phyloP scores from a whole-genome alignment of 2,113 vertebrate species.

The Spea multiplicata region DNA sequence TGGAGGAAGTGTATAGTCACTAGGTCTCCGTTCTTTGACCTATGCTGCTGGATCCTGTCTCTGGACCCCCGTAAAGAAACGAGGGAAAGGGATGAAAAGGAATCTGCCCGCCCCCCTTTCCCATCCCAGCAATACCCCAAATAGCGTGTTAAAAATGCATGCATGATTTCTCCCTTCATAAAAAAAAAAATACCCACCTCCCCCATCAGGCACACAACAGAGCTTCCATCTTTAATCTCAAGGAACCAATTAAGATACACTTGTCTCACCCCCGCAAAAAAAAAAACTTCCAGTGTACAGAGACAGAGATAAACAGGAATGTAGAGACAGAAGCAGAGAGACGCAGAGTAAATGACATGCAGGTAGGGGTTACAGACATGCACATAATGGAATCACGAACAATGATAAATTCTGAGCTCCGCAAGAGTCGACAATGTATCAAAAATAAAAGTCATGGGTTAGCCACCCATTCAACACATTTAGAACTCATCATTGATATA shows the following conservation, averaged over 20 bases:
- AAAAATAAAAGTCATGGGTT: too few relatives aligned
- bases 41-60: slow-evolving; percentile 22
- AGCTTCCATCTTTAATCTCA: slow-evolving; percentile 28
- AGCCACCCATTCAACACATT: too few relatives aligned
- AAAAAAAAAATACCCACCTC: not conserved
- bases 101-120: not conserved
- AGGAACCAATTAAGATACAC: not conserved
- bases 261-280: not conserved
- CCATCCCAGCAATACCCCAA: slow-evolving; percentile 7
- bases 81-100: slow-evolving; percentile 20
- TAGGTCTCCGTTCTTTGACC: not conserved
- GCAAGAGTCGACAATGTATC: too few relatives aligned
- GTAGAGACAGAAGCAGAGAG: slow-evolving; percentile 1
- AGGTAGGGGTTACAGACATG: not conserved
- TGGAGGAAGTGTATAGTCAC: slow-evolving; percentile 33
- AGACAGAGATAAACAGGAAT: not conserved
- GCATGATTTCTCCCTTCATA: slow-evolving; percentile 14
- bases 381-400: too few relatives aligned
- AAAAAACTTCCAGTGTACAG: not conserved
- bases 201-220: slow-evolving; percentile 6
- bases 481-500: too few relatives aligned
- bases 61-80: slow-evolving; percentile 2
- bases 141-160: slow-evolving; percentile 44
- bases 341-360: not conserved
- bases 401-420: too few relatives aligned